Percentiles rank a stretch among this genome's conserved stretches.
phyloP scores from a whole-genome alignment of 2,888 invertebrate species.

The Maniola hyperantus region DNA sequence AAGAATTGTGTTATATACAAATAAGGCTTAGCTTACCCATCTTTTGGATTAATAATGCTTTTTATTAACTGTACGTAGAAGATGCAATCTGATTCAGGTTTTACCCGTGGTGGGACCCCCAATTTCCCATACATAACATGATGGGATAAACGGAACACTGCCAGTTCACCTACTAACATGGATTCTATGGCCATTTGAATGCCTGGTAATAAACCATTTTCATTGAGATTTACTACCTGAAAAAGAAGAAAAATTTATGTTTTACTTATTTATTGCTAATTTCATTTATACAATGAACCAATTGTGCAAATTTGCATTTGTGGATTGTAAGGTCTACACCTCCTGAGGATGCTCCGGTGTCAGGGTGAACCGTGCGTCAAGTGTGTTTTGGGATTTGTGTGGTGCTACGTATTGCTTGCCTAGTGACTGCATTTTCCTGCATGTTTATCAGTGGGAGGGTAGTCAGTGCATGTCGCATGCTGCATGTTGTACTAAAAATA shows the following conservation, averaged over 20 bases:
- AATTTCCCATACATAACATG: conserved; percentile 88
- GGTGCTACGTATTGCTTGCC: too few species aligned
- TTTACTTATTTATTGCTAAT: too few species aligned
- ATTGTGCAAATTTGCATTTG: too few species aligned
- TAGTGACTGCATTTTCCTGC: too few species aligned
- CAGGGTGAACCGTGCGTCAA: too few species aligned
- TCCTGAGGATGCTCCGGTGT: too few species aligned
- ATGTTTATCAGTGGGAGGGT: too few species aligned
- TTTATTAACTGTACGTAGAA: conserved; percentile 88
- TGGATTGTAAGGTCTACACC: too few species aligned
- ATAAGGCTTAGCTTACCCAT: conserved; percentile 51
- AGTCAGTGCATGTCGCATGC: too few species aligned
- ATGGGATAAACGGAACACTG: conserved; percentile 89
- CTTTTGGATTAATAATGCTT: conserved; percentile 73
- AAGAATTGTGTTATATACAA: not conserved
- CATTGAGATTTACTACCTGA: conserved; percentile 67
- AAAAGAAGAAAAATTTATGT: conserved; percentile 40
- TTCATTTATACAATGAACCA: too few species aligned
- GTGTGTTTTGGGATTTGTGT: too few species aligned
- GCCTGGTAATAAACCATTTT: conserved; percentile 83
- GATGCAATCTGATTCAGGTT: conserved; percentile 86
- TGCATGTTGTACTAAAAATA: too few species aligned
- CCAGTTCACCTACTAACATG: conserved; percentile 91
- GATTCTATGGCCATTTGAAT: conserved; percentile 87
- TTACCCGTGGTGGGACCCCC: conserved; percentile 91